These are phyloP conservation scores for Chunga burmeisteri DNA, from an alignment of 2,113 vertebrate genomes.

Conservation along the genomic window DNA sequence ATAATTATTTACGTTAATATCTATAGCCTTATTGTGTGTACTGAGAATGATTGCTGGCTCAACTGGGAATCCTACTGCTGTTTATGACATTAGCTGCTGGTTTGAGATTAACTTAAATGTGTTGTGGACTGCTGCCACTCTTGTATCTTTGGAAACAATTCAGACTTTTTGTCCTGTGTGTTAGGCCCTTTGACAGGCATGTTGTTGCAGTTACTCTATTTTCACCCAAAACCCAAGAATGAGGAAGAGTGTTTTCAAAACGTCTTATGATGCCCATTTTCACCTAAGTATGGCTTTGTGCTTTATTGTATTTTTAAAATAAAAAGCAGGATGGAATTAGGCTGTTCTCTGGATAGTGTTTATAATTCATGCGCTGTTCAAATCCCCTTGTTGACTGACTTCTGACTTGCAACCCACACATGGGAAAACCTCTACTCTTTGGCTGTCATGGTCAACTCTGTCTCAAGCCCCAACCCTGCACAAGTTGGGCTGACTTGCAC, in stretches of 20 bases:
- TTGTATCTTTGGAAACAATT: background rate
- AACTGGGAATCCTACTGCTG: background rate
- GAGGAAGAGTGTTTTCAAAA: background rate
- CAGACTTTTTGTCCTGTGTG: background rate
- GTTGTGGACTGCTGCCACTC: background rate
- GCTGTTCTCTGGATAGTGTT: background rate
- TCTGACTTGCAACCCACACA: background rate
- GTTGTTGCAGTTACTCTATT: background rate
- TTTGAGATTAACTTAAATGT: background rate
- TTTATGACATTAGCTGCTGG: background rate
- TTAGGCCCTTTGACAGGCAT: background rate
- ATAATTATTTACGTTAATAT: background rate
- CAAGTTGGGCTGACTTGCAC: background rate
- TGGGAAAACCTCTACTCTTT: background rate
- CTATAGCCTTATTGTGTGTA: background rate
- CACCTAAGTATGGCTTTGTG: background rate
- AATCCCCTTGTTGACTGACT: background rate
- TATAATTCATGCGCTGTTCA: background rate
- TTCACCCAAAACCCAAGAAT: background rate
- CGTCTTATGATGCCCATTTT: rapidly evolving
- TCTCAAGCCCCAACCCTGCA: background rate
- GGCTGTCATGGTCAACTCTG: rapidly evolving
- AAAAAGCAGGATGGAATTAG: background rate
- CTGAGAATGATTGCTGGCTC: background rate
- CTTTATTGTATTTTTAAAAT: background rate